Evolutionary conservation across 2,797 vertebrate species (phyloP), one percentile per base, ranked within the genome.

Genomic region (Halcyon badia): DNA sequence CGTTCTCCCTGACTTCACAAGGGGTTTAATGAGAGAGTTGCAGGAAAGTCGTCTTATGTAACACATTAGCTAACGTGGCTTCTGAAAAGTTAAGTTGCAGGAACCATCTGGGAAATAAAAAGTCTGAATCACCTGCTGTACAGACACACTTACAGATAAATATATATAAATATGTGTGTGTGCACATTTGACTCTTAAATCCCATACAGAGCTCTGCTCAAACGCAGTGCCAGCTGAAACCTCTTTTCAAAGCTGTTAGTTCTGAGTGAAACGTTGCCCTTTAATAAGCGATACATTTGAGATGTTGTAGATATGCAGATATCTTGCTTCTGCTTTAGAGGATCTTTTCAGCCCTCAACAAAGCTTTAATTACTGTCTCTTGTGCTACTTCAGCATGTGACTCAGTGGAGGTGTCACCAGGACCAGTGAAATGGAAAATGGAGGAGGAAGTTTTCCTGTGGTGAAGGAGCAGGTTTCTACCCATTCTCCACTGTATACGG

Each of bases 81-180:
- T 80, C 25, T 35, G 56, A 84, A 87, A 90, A 82, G 79, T 51
- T 75, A 44, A 26, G 70, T 83, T 82, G 30, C 71, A 83, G 61
- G 37, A 89, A 1, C 90, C 91, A 94, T 81, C 92, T 94, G 94
- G 92, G 89, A 96, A 92, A 94, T 81, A 61, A 92, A 91, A 91
- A 91, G 69, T 42, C 80, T 93, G 87, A 96, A 93, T 97, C 87
- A 92, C 94, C 95, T 89, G 72, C 82, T 41, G n/a, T 69, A 35
- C 58, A 41, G 5, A 65, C 2, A 69, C 1, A 62, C 37, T 39
- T 24, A 25, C 14, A 25, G 14, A 26, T 26, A 49, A 11, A 68
- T 25, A 33, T 11, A 57, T 22, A 65, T 2, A 90, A 49, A 87
- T 51, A 51, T 61, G 44, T 49, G 11, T 61, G 35, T 70, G 69